Percentiles rank a stretch among this genome's conserved stretches.
phyloP scores from a whole-genome alignment of 2,113 vertebrate species.

The Pseudonaja textilis region DNA sequence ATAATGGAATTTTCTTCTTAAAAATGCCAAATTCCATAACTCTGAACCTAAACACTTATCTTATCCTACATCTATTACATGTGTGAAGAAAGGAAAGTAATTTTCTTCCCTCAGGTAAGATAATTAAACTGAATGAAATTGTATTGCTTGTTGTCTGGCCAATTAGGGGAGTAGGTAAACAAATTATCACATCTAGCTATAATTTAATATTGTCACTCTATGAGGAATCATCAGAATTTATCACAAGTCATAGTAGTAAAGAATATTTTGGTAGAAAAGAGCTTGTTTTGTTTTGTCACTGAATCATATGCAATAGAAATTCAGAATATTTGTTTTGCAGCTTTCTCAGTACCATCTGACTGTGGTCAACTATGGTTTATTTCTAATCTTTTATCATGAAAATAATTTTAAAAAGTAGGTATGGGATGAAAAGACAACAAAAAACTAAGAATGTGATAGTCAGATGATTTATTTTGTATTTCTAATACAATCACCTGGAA shows the following conservation, averaged over 20 bases:
- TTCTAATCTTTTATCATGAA: slow-evolving; percentile 19
- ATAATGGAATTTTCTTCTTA: slow-evolving; percentile 60
- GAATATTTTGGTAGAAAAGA: slow-evolving; percentile 27
- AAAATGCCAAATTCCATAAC: not conserved
- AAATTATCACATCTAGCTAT: not conserved
- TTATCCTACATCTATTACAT: not conserved
- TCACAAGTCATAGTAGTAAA: slow-evolving; percentile 29
- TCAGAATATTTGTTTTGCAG: slow-evolving; percentile 22
- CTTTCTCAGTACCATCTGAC: slow-evolving; percentile 19
- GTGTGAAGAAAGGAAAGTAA: not conserved
- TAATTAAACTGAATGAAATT: not conserved
- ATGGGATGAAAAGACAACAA: slow-evolving; percentile 30
- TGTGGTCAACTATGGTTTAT: not conserved
- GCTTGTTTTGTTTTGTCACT: slow-evolving; percentile 37
- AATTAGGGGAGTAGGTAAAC: not conserved
- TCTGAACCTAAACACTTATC: not conserved
- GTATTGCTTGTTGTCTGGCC: not conserved
- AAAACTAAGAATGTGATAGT: slow-evolving; percentile 6
- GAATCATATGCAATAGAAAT: slow-evolving; percentile 33
- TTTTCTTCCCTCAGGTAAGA: not conserved
- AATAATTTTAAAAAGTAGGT: not conserved
- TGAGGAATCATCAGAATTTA: not conserved
- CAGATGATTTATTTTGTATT: slow-evolving; percentile 19
- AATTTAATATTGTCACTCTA: not conserved
- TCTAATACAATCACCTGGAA: slow-evolving; percentile 30